phyloP scores from a whole-genome alignment of 2,113 vertebrate species.

The Fregata magnificens region DNA sequence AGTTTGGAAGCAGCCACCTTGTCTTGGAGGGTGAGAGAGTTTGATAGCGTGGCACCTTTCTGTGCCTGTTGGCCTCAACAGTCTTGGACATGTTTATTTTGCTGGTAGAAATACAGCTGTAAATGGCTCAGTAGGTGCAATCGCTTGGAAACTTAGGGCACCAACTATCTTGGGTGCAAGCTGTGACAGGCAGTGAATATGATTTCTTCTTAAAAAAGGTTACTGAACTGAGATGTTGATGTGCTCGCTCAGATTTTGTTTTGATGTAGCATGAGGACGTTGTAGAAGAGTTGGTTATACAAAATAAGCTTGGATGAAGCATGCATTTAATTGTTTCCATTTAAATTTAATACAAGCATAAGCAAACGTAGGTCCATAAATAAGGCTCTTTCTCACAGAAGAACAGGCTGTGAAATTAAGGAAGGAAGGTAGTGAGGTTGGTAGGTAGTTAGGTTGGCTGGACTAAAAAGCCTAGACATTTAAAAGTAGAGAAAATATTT shows the following conservation, averaged over 20 bases:
- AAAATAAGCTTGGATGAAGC: not conserved
- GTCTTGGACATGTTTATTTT: not conserved
- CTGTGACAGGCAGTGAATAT: not conserved
- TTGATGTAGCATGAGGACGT: not conserved
- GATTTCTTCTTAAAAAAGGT: not conserved
- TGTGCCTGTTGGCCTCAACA: slow-evolving; percentile 7
- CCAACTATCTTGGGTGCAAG: not conserved
- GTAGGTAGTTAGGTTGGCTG: not conserved
- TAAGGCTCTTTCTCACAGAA: not conserved
- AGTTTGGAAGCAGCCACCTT: not conserved
- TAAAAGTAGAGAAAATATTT: not conserved
- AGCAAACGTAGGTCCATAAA: not conserved
- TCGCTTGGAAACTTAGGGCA: not conserved
- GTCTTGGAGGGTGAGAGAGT: not conserved
- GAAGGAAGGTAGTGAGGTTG: not conserved
- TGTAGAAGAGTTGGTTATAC: not conserved
- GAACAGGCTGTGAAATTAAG: not conserved
- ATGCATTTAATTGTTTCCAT: not conserved
- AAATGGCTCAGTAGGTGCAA: not conserved
- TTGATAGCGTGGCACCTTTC: not conserved
- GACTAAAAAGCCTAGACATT: not conserved
- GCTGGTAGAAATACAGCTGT: not conserved
- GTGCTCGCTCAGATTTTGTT: not conserved
- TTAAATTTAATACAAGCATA: not conserved
- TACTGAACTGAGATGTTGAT: not conserved